Conservation (phyloP, 2,888 invertebrate genomes). For the Euclidia mi region DNA sequence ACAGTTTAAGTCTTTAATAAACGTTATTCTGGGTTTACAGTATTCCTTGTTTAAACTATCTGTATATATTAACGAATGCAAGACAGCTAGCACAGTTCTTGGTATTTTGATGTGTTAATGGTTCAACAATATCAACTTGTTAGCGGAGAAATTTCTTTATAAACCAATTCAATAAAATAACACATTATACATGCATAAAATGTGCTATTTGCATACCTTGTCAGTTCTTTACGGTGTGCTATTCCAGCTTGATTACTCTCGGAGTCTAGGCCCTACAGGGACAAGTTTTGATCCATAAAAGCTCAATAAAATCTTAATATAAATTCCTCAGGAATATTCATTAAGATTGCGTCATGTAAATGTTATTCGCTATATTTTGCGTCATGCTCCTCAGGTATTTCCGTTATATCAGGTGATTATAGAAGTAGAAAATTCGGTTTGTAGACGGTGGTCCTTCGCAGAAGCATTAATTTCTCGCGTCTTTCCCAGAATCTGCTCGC, state of each 20-base stretch:
- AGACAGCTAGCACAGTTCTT: background rate
- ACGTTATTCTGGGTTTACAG: background rate
- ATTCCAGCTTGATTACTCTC: no score
- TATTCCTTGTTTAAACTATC: background rate
- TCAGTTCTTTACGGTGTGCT: no score
- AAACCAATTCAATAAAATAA: no score
- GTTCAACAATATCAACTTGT: no score
- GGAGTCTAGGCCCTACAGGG: no score
- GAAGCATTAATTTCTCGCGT: slow-evolving; percentile 54
- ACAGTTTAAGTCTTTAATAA: slow-evolving; percentile 36
- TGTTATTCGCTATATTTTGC: slow-evolving; percentile 8
- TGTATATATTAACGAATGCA: background rate
- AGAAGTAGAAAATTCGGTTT: slow-evolving; percentile 46
- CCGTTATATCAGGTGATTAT: slow-evolving; percentile 40
- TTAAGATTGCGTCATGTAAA: slow-evolving; percentile 14
- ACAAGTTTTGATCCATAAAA: slow-evolving; percentile 1
- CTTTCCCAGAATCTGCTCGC: slow-evolving; percentile 58
- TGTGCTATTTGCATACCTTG: no score
- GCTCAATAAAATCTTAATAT: background rate
- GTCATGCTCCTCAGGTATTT: slow-evolving; percentile 42
- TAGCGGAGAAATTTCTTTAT: no score
- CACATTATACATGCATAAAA: no score
- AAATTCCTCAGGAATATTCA: background rate
- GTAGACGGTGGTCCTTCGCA: slow-evolving; percentile 55
- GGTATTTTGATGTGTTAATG: no score